Evolutionary conservation across 2,113 vertebrate species (phyloP).

Genomic region (Leucosticte australis): DNA sequence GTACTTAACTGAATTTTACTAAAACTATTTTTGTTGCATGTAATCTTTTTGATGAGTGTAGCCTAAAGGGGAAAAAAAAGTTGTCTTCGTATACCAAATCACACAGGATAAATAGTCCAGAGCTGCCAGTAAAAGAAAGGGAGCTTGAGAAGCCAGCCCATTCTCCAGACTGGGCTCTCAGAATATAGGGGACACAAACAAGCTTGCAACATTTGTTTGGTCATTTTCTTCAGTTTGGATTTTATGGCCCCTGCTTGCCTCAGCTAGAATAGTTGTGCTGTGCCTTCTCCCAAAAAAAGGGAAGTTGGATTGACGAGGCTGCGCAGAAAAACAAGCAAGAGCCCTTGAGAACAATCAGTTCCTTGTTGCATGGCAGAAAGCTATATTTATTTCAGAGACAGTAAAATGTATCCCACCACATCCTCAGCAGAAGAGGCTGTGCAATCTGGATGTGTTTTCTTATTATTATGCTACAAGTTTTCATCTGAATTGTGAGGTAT

Average conservation of each 20-base stretch:
- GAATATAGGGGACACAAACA: neutral
- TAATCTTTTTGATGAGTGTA: neutral
- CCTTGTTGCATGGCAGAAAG: neutral
- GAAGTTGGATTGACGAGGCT: accelerated
- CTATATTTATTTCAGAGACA: neutral
- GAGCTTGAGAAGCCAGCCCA: neutral
- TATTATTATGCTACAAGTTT: neutral
- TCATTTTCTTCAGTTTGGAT: neutral
- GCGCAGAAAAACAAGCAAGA: neutral
- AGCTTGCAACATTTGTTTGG: neutral
- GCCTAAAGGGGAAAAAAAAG: neutral
- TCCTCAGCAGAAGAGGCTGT: neutral
- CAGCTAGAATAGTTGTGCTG: neutral
- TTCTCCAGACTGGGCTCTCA: neutral
- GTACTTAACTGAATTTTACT: neutral
- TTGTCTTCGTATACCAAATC: neutral
- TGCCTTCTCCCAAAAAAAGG: neutral
- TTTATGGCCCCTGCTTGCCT: neutral
- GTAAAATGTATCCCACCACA: neutral
- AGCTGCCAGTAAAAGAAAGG: neutral
- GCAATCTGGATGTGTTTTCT: neutral
- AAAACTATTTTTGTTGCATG: neutral
- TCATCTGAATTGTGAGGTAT: neutral
- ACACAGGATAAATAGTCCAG: neutral
- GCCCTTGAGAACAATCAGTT: neutral